These are phyloP conservation scores for Hofmannophila pseudospretella DNA, from an alignment of 2,888 invertebrate genomes.

Conservation along the genomic window DNA sequence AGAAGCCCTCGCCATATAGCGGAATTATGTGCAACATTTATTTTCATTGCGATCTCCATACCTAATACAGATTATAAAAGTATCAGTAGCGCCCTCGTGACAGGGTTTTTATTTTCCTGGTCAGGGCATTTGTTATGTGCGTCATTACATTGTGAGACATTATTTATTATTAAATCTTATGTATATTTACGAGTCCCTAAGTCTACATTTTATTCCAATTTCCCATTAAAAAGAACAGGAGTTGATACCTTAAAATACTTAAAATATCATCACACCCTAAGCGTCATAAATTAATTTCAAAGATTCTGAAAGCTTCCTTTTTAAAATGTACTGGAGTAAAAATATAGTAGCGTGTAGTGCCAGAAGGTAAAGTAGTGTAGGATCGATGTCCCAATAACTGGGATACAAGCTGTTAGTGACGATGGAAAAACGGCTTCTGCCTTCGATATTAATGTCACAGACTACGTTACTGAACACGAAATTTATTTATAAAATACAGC, in stretches of 20 bases:
- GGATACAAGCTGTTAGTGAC: slow-evolving; percentile 41
- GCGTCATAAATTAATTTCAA: neutral
- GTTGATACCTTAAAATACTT: neutral
- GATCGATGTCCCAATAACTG: slow-evolving; percentile 58
- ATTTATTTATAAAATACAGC: neutral
- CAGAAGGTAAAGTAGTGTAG: slow-evolving; percentile 39
- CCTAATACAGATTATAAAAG: too few species aligned
- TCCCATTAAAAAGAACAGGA: neutral
- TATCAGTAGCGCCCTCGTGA: too few species aligned
- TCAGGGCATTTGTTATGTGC: too few species aligned
- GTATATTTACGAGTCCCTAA: too few species aligned
- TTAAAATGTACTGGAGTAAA: slow-evolving; percentile 18
- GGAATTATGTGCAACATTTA: too few species aligned
- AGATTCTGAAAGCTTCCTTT: slow-evolving; percentile 25
- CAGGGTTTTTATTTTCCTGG: too few species aligned
- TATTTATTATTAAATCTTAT: too few species aligned
- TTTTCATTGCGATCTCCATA: too few species aligned
- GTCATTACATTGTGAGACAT: too few species aligned
- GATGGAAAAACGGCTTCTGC: slow-evolving; percentile 34
- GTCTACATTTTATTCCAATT: too few species aligned
- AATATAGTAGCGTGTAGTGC: slow-evolving; percentile 37
- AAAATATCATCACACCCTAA: neutral
- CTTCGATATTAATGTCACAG: slow-evolving; percentile 25
- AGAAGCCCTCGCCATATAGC: too few species aligned
- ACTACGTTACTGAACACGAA: slow-evolving; percentile 2